Evolutionary conservation across 64 coral and sea anemone species (phyloP), one percentile per base, ranked within the genome.

Genomic region (Porites lutea): DNA sequence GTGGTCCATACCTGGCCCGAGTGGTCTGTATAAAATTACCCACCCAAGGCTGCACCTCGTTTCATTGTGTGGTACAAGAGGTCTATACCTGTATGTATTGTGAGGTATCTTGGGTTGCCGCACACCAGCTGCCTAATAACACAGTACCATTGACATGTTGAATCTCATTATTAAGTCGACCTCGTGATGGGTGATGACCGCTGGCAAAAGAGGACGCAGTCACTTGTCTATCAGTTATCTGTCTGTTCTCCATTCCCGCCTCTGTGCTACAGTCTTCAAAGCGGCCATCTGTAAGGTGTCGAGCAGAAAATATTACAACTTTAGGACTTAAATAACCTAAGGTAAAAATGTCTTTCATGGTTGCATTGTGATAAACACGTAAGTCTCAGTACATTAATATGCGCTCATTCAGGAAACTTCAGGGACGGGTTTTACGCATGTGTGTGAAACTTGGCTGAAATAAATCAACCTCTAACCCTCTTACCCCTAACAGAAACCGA

Each of bases 41-140:
- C 27, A 37, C 27, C 27, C 27, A 37, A 37, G 27, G 27, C 27
- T 37, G 27, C 27, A 37, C 27, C 27, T 37, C 27, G 27, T 37
- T 37, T 48, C 46, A 10, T 48, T 37, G 71, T 74, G 18, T 74
- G 19, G 9, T 19, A 37, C 8, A 22, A 37, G 0, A 76, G 73
- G 8, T 76, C 1, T 18, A 61, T 87, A 97, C 95, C 95, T 97
- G 95, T 77, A 97, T 60, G 65, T 97, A 97, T 13, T 94, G 95
- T 5, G 60, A 45, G 3, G 71, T 77, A 18, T 91, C 71, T 7
- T 73, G 76, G 23, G 22, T 72, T 11, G 60, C 55, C 75, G 95
- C 93, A 59, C 92, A 97, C 95, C 95, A 97, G 59, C 88, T 92
- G 9, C 92, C 95, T 92, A 92, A 97, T 3, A 82, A 52, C 2